A percentile compares a stretch with the other conserved stretches of the same genome.
phyloP scores from a whole-genome alignment of 1,140 invertebrate genomes.

The Drosophila lowei region DNA sequence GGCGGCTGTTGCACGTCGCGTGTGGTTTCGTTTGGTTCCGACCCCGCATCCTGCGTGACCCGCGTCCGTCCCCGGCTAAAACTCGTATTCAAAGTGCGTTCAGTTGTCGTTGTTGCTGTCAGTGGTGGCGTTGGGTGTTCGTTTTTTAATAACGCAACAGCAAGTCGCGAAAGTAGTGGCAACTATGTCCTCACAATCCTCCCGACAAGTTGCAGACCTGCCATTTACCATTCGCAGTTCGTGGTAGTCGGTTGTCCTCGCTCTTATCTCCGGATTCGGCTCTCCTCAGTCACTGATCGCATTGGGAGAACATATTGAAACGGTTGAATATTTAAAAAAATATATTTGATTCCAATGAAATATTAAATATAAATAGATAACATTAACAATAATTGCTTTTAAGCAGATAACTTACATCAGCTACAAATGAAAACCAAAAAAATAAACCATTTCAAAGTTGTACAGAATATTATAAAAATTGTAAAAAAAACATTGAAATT shows the following conservation, averaged over 20 bases:
- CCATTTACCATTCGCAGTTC: slow-evolving; percentile 61
- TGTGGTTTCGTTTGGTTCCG: slow-evolving; percentile 57
- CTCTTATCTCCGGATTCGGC: slow-evolving; percentile 11
- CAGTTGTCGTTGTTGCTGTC: slow-evolving; percentile 31
- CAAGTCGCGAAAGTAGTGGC: slow-evolving; percentile 35
- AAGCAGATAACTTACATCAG: too few species aligned
- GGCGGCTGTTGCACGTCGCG: slow-evolving; percentile 79
- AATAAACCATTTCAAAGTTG: too few species aligned
- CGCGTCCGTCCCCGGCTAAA: slow-evolving; percentile 20
- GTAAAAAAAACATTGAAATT: too few species aligned
- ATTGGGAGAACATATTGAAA: not conserved
- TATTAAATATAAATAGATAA: too few species aligned
- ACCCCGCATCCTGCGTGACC: slow-evolving; percentile 27
- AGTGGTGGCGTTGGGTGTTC: not conserved
- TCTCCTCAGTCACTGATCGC: slow-evolving; percentile 15
- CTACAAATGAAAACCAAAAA: too few species aligned
- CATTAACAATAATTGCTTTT: too few species aligned
- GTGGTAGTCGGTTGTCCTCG: slow-evolving; percentile 57
- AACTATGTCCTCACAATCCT: slow-evolving; percentile 40
- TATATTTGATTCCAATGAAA: too few species aligned
- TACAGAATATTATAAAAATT: too few species aligned
- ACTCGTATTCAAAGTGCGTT: slow-evolving; percentile 60
- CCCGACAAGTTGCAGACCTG: slow-evolving; percentile 39
- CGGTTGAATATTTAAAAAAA: not conserved
- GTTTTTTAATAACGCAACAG: slow-evolving; percentile 50